Evolutionary conservation across 2,797 vertebrate species (phyloP).

Genomic region (Halcyon chelicuti): DNA sequence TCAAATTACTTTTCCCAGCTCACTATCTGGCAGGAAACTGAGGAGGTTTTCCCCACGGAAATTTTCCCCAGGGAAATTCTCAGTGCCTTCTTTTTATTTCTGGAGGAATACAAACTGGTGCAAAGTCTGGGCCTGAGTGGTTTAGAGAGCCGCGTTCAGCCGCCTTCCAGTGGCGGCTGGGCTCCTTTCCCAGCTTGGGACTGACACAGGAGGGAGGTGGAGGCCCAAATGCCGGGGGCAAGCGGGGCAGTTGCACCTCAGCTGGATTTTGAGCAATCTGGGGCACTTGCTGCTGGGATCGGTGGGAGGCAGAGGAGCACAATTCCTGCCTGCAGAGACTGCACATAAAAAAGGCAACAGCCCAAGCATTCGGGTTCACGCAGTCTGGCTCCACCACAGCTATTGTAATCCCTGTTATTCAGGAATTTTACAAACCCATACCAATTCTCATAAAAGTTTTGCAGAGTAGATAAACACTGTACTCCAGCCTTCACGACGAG

Average conservation of each 20-base stretch:
- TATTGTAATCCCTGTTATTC: slow-evolving; percentile 46
- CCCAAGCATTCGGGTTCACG: neutral
- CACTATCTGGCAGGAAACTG: neutral
- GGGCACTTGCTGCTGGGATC: neutral
- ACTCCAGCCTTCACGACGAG: neutral
- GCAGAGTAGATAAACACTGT: slow-evolving; percentile 45
- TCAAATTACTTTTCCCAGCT: neutral
- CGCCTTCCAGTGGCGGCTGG: neutral
- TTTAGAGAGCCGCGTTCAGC: neutral
- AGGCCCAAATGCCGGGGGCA: fast-evolving
- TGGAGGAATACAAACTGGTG: neutral
- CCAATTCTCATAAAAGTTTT: slow-evolving; percentile 52
- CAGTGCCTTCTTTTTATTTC: neutral
- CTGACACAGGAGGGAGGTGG: neutral
- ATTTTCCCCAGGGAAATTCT: neutral
- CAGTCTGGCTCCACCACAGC: neutral
- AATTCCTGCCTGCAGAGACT: neutral
- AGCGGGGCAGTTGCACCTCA: neutral
- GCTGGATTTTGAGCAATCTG: neutral
- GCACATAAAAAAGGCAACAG: neutral
- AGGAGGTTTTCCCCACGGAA: neutral
- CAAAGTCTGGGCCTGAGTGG: neutral
- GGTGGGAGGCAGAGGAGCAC: neutral
- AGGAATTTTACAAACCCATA: slow-evolving; percentile 46
- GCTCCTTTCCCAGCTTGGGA: neutral